phyloP scores from a whole-genome alignment of 2,888 invertebrate genomes.

The Plagiodera versicolora region DNA sequence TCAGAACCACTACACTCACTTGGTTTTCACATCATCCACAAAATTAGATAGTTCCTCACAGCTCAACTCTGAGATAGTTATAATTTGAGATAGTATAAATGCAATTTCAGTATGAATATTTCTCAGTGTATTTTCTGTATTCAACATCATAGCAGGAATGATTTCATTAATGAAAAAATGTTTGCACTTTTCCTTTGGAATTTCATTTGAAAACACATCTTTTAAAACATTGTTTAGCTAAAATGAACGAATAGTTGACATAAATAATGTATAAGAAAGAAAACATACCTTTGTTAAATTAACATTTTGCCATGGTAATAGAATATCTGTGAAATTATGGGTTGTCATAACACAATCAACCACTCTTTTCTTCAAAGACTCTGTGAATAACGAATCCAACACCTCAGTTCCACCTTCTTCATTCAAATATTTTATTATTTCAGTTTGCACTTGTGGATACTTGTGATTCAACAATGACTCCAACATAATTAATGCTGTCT shows the following conservation, averaged over 20 bases:
- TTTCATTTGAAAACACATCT: constrained; percentile 24
- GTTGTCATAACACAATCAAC: constrained; percentile 8
- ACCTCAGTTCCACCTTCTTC: constrained; percentile 12
- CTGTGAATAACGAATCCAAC: constrained; percentile 10
- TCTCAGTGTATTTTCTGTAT: constrained; percentile 24
- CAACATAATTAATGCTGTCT: constrained; percentile 17
- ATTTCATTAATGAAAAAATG: constrained; percentile 28
- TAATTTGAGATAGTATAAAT: constrained; percentile 27
- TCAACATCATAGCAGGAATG: constrained; percentile 33
- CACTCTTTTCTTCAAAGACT: constrained; percentile 15
- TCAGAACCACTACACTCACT: too few species aligned
- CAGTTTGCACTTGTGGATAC: constrained; percentile 11
- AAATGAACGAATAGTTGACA: too few species aligned
- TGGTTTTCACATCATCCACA: constrained; percentile 24
- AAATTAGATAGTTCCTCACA: constrained; percentile 29
- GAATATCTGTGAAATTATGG: constrained; percentile 16
- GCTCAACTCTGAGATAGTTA: constrained; percentile 27
- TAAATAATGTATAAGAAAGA: too few species aligned
- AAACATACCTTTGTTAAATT: constrained; percentile 17
- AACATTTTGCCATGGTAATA: constrained; percentile 19
- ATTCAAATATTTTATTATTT: constrained; percentile 17
- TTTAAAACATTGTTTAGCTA: constrained; percentile 28
- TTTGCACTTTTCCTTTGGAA: constrained; percentile 25
- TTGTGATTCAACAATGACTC: constrained; percentile 15
- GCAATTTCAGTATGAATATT: constrained; percentile 31